phyloP scores from a whole-genome alignment of 2,113 vertebrate genomes.

The Bujurquina vittata region DNA sequence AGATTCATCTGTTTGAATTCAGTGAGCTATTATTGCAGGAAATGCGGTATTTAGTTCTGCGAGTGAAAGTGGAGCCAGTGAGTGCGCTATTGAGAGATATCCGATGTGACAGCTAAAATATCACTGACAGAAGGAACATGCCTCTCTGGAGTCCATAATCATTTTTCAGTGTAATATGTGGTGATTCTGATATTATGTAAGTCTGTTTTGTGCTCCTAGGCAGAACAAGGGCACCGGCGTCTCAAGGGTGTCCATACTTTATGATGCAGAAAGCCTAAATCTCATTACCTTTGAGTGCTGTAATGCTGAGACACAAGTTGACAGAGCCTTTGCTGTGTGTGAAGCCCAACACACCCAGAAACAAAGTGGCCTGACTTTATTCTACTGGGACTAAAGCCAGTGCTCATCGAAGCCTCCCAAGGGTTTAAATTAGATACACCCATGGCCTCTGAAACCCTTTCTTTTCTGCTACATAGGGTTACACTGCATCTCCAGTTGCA shows the following conservation, averaged over 20 bases:
- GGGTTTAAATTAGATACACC: slow-evolving; percentile 76
- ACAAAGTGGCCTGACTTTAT: slow-evolving; percentile 57
- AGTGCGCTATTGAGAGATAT: slow-evolving; percentile 38
- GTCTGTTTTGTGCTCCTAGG: slow-evolving; percentile 54
- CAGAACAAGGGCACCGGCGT: slow-evolving; percentile 51
- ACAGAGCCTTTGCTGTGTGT: slow-evolving; percentile 30
- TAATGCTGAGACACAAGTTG: slow-evolving; percentile 54
- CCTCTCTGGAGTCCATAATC: slow-evolving; percentile 52
- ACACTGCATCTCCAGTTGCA: slow-evolving; percentile 68
- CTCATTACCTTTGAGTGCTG: slow-evolving; percentile 70
- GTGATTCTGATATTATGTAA: slow-evolving; percentile 59
- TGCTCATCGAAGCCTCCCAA: slow-evolving; percentile 64
- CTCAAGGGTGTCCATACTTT: slow-evolving; percentile 59
- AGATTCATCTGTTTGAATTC: slow-evolving; percentile 52
- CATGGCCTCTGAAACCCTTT: slow-evolving; percentile 49
- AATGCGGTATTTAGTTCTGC: slow-evolving; percentile 36
- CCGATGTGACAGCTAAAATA: slow-evolving; percentile 47
- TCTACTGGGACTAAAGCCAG: slow-evolving; percentile 60
- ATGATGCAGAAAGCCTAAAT: slow-evolving; percentile 60
- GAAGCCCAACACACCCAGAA: slow-evolving; percentile 38
- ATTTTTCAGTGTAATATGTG: slow-evolving; percentile 62
- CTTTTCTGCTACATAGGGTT: slow-evolving; percentile 59
- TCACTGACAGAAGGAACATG: slow-evolving; percentile 55
- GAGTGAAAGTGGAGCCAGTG: slow-evolving; percentile 17
- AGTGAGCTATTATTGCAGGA: slow-evolving; percentile 20